Conservation (phyloP, 2,113 vertebrate species). For the Sterrhoptilus dennistouni region DNA sequence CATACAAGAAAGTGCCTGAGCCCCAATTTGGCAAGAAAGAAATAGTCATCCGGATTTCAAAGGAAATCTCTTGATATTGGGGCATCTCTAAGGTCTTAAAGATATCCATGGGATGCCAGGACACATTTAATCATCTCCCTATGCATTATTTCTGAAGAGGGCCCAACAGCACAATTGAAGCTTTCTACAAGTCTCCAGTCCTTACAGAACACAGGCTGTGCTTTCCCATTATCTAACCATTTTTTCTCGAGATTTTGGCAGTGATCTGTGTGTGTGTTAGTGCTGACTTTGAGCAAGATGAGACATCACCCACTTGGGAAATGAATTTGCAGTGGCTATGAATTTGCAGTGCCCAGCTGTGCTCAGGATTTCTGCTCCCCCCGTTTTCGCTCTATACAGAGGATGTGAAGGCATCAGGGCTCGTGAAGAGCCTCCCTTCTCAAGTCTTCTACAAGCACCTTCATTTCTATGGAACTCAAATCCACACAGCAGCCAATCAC, state of each 20-base stretch:
- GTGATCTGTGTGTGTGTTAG: background rate
- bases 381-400: background rate
- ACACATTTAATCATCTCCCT: background rate
- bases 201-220: background rate
- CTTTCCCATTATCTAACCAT: background rate
- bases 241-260: background rate
- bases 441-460: background rate
- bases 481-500: background rate
- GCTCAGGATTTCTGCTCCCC: background rate
- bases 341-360: background rate
- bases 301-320: background rate
- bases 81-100: background rate
- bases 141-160: background rate
- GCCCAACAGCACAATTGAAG: background rate
- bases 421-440: rapidly evolving
- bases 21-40: background rate
- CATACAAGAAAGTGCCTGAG: background rate
- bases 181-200: background rate
- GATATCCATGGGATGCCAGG: background rate
- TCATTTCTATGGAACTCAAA: background rate
- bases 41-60: background rate
- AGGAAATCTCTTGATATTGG: background rate
- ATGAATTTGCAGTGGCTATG: too few species aligned
- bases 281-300: background rate
- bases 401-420: rapidly evolving